Evolutionary conservation across 1,140 invertebrate species (phyloP).

Genomic region (Eriocheir sinensis): DNA sequence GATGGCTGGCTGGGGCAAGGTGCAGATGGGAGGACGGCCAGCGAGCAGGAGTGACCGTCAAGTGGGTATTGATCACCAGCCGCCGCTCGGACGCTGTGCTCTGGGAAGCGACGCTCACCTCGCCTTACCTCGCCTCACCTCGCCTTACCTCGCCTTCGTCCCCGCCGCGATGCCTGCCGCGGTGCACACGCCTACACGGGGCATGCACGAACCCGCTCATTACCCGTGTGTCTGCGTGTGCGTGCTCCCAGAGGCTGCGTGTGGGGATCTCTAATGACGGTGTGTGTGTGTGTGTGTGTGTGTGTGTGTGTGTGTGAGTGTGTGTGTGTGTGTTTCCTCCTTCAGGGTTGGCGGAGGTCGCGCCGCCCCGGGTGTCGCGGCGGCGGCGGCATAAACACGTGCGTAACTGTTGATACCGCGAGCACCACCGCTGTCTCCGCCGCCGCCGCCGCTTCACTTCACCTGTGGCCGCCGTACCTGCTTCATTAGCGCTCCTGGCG

Average conservation of each 20-base stretch:
- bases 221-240: neutral
- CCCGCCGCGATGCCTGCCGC: neutral
- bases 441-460: neutral
- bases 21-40: neutral
- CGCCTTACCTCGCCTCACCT: neutral
- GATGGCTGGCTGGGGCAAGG: conserved; percentile 48
- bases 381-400: neutral
- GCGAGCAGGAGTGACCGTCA: conserved; percentile 18
- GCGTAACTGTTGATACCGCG: neutral
- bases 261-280: too few species aligned
- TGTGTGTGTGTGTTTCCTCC: neutral
- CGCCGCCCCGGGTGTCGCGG: neutral
- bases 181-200: conserved; percentile 15
- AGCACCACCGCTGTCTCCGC: neutral
- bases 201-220: neutral
- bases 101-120: conserved; percentile 19
- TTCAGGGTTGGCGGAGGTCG: neutral
- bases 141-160: neutral
- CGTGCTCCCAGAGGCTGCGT: too few species aligned
- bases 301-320: neutral
- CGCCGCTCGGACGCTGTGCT: neutral
- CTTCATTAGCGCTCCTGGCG: neutral
- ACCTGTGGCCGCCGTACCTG: neutral
- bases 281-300: neutral
- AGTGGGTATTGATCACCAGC: neutral